Evolutionary conservation across 2,888 invertebrate species (phyloP), one percentile per base, ranked within the genome.

Genomic region (Acrobeloides nanus): DNA sequence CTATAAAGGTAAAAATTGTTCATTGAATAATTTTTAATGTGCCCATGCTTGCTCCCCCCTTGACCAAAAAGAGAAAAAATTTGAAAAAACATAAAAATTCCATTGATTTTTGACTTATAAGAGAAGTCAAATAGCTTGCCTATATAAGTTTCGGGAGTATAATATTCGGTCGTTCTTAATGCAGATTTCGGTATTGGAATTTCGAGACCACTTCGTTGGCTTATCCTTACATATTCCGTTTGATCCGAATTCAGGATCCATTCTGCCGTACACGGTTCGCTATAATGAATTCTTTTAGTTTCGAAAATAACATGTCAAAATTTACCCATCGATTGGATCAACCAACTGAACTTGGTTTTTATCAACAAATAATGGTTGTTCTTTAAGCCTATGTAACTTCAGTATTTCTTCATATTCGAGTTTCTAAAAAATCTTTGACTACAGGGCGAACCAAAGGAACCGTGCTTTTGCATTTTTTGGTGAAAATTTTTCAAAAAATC

Each of bases 121-220:
- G 31, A 15, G 31, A 32, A 38, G 12, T 6, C 7, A 5, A 4
- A 42, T n/a, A n/a, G n/a, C 56, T 33, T 17, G 64, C 66, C 69
- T 20, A 70, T 64, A 42, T 70, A 70, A 20, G 61, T 61, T 18
- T 59, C 62, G 1, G 65, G 60, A 35, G 59, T 53, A 5, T 58
- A 31, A 32, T 68, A 68, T 33, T 68, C 68, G 44, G 68, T 68
- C 6, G 68, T 69, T 25, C 63, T 59, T 31, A 53, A 54, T 3
- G 70, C 70, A 33, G 62, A 64, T 12, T 50, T 55, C 4, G 70
- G 70, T 38, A 72, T 46, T 15, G 70, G 70, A 49, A 70, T 71
- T 46, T 63, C 62, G 47, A 55, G 65, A 21, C 70, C 70, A 27
- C 64, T 62, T 6, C 55, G 46, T 7, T 45, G 48, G 15, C 66